phyloP scores from a whole-genome alignment of 2,113 vertebrate species.

The Rattus rattus region DNA sequence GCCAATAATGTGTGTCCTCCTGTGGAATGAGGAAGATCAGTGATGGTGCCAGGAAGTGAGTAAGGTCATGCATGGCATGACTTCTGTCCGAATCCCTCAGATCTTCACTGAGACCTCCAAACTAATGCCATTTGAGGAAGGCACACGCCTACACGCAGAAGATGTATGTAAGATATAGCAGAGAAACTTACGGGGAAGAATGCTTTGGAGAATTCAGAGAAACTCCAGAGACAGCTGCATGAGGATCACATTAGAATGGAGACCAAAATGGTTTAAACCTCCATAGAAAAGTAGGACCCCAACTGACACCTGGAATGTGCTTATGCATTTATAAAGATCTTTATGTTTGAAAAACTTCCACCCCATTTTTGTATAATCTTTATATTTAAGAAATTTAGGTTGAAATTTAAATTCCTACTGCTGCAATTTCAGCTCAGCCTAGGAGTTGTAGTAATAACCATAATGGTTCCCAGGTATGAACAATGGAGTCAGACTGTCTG shows the following conservation, averaged over 20 bases:
- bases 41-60: not conserved
- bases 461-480: constrained; percentile 54
- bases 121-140: not conserved
- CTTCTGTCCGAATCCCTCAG: not conserved
- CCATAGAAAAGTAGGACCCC: not conserved
- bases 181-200: not conserved
- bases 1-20: not conserved
- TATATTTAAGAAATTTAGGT: constrained; percentile 48
- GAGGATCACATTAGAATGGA: constrained; percentile 26
- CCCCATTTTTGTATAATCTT: constrained; percentile 37
- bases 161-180: not conserved
- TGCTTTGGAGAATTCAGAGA: not conserved
- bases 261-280: not conserved
- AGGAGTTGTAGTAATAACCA: constrained; percentile 46
- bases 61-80: not conserved
- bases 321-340: constrained; percentile 31
- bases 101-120: not conserved
- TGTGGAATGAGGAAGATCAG: not conserved
- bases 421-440: constrained; percentile 58
- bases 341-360: constrained; percentile 27
- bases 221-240: not conserved
- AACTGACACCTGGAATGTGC: not conserved
- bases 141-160: not conserved
- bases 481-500: constrained; percentile 56
- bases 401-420: constrained; percentile 56